Conservation (phyloP, 2,888 invertebrate species). For the Lysandra coridon region DNA sequence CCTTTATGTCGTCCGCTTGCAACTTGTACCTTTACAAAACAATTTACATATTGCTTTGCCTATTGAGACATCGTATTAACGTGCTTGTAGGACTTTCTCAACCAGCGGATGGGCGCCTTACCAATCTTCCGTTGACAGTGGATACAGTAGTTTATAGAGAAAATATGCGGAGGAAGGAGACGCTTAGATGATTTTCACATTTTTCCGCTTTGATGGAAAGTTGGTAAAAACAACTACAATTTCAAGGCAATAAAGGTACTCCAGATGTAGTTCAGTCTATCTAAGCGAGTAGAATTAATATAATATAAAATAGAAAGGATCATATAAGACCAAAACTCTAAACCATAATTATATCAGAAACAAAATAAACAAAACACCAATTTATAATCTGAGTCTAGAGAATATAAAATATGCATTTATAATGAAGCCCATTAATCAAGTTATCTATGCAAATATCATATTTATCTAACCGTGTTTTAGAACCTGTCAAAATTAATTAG, state of each 20-base stretch:
- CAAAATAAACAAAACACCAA: background rate
- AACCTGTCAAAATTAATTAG: slow-evolving; percentile 19
- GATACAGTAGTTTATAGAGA: background rate
- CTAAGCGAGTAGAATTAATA: background rate
- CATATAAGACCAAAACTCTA: background rate
- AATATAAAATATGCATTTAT: slow-evolving; percentile 5
- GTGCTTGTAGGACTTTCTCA: background rate
- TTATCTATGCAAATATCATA: slow-evolving; percentile 10
- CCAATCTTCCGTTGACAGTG: slow-evolving; percentile 19
- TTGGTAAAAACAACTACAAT: background rate
- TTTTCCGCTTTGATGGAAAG: background rate
- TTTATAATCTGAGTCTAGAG: background rate
- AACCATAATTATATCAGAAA: background rate
- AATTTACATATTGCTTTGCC: background rate
- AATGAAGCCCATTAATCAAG: background rate
- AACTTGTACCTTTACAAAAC: background rate
- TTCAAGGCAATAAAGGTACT: background rate
- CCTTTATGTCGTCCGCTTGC: too few relatives aligned
- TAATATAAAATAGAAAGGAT: background rate
- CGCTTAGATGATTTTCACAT: background rate
- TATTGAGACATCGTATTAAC: background rate
- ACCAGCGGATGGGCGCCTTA: background rate
- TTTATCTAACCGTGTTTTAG: slow-evolving; percentile 14
- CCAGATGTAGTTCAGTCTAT: background rate
- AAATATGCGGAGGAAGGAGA: slow-evolving; percentile 9